These are phyloP conservation scores for Drosophila insularis DNA, from an alignment of 1,140 invertebrate species.

Conservation along the genomic window DNA sequence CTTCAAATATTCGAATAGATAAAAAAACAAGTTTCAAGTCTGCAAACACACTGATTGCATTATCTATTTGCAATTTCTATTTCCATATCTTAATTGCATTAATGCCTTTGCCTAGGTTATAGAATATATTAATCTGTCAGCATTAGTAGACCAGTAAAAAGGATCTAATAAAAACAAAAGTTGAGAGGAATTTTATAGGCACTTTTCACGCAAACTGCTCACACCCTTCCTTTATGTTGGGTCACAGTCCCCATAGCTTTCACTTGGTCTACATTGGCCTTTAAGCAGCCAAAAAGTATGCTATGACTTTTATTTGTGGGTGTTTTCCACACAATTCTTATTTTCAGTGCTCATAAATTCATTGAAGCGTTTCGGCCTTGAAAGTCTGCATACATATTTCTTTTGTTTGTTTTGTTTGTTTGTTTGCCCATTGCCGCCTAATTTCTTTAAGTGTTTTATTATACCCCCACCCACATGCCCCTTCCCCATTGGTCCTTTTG, in stretches of 20 bases:
- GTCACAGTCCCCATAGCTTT: conserved; percentile 27
- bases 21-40: too few species aligned
- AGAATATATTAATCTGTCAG: too few species aligned
- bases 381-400: conserved; percentile 17
- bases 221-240: too few species aligned
- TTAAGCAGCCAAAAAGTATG: conserved; percentile 15
- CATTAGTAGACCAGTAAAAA: too few species aligned
- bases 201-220: too few species aligned
- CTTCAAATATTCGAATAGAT: not conserved
- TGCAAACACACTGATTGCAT: too few species aligned
- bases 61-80: too few species aligned
- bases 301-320: conserved; percentile 1
- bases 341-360: conserved; percentile 14
- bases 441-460: conserved; percentile 72
- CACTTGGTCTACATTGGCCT: conserved; percentile 72
- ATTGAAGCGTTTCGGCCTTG: not conserved
- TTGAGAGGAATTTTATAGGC: too few species aligned
- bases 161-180: too few species aligned
- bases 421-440: conserved; percentile 47
- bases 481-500: conserved; percentile 2
- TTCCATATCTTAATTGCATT: too few species aligned
- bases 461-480: conserved; percentile 29
- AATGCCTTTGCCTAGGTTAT: too few species aligned
- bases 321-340: conserved; percentile 22
- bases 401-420: not conserved